Evolutionary conservation across 23 tunicate genomes (phyloP).

Genomic region (Aplidium turbinatum): DNA sequence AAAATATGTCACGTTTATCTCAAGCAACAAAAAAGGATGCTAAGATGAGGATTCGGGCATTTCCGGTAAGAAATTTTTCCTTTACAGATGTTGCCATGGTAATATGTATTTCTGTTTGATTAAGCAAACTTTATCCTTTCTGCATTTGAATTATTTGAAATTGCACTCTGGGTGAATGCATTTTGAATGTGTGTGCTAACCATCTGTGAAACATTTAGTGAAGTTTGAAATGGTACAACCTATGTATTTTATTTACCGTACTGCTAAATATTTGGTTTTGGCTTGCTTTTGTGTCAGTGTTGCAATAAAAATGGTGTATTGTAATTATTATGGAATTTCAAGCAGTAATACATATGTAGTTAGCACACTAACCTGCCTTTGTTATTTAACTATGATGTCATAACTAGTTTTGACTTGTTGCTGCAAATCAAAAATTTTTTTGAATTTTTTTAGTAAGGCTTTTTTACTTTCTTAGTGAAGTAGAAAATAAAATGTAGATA

Average conservation of each 20-base stretch:
- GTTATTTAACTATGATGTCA: constrained; percentile 15
- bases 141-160: neutral
- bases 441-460: constrained; percentile 9
- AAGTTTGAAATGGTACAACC: too few relatives aligned
- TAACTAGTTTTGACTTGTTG: constrained; percentile 10
- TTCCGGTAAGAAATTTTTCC: constrained; percentile 70
- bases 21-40: constrained; percentile 85
- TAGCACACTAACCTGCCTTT: neutral
- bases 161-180: too few relatives aligned
- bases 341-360: neutral
- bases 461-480: constrained; percentile 22
- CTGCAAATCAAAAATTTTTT: constrained; percentile 1
- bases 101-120: neutral
- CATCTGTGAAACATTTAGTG: too few relatives aligned
- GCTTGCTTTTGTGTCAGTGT: neutral
- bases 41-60: constrained; percentile 98
- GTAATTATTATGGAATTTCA: neutral
- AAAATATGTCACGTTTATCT: constrained; percentile 29
- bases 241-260: too few relatives aligned
- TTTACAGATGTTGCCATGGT: neutral
- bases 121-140: neutral
- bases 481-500: constrained; percentile 39
- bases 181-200: too few relatives aligned
- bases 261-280: neutral
- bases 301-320: neutral